Evolutionary conservation across 2,797 vertebrate genomes (phyloP).

Genomic region (Sciurus vulgaris): DNA sequence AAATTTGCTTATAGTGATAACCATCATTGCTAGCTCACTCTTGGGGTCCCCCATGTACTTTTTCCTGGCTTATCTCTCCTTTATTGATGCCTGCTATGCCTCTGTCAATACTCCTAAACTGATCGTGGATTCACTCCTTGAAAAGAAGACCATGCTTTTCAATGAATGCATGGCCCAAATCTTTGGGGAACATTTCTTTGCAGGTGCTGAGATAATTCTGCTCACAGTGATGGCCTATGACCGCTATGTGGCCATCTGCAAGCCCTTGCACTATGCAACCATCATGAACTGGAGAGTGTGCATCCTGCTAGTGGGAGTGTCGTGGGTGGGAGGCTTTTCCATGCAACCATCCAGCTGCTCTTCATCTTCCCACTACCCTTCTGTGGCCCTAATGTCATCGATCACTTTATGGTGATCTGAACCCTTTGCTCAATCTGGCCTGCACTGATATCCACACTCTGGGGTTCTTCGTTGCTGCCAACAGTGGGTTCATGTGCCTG

Average conservation of each 20-base stretch:
- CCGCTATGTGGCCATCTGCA: conserved; percentile 58
- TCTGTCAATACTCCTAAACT: conserved; percentile 70
- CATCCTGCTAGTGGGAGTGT: not conserved
- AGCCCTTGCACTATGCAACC: conserved; percentile 72
- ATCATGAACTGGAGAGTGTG: not conserved
- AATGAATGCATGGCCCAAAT: conserved; percentile 56
- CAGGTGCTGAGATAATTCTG: conserved; percentile 68
- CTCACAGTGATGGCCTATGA: conserved; percentile 62
- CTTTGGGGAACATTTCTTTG: conserved; percentile 71
- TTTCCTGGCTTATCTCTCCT: conserved; percentile 70
- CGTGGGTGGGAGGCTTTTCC: conserved; percentile 1
- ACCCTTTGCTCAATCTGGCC: not conserved
- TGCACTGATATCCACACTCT: not conserved
- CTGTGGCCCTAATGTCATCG: conserved; percentile 12
- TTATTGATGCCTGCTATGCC: conserved; percentile 76
- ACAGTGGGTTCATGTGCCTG: too few species aligned
- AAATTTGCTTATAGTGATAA: conserved; percentile 76
- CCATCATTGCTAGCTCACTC: conserved; percentile 39
- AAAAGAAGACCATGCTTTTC: conserved; percentile 69
- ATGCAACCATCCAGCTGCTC: conserved; percentile 43
- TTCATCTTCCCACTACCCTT: conserved; percentile 29
- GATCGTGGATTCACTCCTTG: conserved; percentile 49
- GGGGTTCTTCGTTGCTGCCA: too few species aligned
- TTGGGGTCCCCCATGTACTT: conserved; percentile 68
- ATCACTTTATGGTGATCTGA: conserved; percentile 20